These are phyloP conservation scores for Pedicia rivosa DNA, from an alignment of 2,888 invertebrate genomes.

Conservation along the genomic window DNA sequence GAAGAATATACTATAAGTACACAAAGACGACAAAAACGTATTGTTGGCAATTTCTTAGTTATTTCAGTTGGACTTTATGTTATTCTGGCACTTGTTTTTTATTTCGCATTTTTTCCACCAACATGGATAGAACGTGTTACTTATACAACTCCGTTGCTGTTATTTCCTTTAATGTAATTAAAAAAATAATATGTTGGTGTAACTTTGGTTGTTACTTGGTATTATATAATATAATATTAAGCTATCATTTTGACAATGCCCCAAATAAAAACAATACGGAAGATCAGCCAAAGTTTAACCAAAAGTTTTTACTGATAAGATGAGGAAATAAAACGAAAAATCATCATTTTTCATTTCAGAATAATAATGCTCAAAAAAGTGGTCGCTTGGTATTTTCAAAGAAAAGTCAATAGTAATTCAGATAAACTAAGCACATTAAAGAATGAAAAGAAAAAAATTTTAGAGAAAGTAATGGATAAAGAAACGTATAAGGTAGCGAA, in stretches of 20 bases:
- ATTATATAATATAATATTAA: too few relatives aligned
- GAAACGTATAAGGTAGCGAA: constrained; percentile 82
- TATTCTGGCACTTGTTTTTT: constrained; percentile 54
- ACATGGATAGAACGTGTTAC: constrained; percentile 56
- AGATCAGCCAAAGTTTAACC: too few relatives aligned
- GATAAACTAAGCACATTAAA: constrained; percentile 51
- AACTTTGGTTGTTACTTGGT: too few relatives aligned
- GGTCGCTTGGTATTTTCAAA: constrained; percentile 78
- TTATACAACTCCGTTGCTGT: constrained; percentile 60
- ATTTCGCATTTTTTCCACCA: constrained; percentile 64
- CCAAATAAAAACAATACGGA: too few relatives aligned
- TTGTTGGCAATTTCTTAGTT: constrained; percentile 60
- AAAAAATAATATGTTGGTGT: too few relatives aligned
- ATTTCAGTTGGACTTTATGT: constrained; percentile 55
- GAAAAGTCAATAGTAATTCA: constrained; percentile 64
- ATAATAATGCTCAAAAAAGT: constrained; percentile 60
- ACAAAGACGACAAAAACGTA: constrained; percentile 62
- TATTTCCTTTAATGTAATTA: constrained; percentile 74
- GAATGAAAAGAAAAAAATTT: constrained; percentile 70
- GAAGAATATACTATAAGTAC: constrained; percentile 67
- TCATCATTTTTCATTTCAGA: constrained; percentile 31
- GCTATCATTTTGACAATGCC: too few relatives aligned
- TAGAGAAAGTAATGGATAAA: constrained; percentile 93
- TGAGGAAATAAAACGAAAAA: too few relatives aligned
- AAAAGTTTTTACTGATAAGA: too few relatives aligned